Conservation (phyloP, 2,888 invertebrate genomes). For the Subacronicta megacephala region DNA sequence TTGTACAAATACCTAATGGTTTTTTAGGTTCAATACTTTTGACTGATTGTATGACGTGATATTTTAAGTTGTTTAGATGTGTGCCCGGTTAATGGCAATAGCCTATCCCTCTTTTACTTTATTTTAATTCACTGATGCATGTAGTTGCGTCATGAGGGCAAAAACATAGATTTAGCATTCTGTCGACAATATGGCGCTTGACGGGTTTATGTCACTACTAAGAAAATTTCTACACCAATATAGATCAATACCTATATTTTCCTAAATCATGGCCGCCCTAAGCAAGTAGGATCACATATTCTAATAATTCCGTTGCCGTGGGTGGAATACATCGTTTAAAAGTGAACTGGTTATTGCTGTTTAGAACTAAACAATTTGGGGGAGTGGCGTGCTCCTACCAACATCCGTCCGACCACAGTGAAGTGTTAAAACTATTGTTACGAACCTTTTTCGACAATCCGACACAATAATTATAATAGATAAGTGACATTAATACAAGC, state of each 20-base stretch:
- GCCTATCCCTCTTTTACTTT: no score
- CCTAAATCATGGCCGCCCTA: slow-evolving; percentile 38
- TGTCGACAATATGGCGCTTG: no score
- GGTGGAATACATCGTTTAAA: slow-evolving; percentile 71
- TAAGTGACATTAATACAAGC: background rate
- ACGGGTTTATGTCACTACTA: no score
- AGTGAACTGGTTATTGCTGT: slow-evolving; percentile 61
- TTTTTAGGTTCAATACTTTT: no score
- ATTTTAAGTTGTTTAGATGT: no score
- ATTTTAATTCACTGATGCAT: no score
- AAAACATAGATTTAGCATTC: no score
- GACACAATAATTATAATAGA: slow-evolving; percentile 62
- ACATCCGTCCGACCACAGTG: slow-evolving; percentile 77
- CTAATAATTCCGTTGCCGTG: slow-evolving; percentile 78
- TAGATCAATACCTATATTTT: background rate
- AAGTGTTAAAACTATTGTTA: slow-evolving; percentile 84
- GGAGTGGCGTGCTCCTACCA: slow-evolving; percentile 67
- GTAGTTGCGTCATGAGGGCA: no score
- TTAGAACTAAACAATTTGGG: slow-evolving; percentile 69
- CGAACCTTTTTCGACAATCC: slow-evolving; percentile 61
- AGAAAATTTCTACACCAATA: no score
- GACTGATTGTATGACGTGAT: no score
- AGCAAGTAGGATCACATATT: slow-evolving; percentile 70
- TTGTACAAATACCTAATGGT: no score
- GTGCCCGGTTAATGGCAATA: no score